These are phyloP conservation scores for Synanthedon myopaeformis DNA, from an alignment of 2,888 invertebrate genomes.

Conservation along the genomic window DNA sequence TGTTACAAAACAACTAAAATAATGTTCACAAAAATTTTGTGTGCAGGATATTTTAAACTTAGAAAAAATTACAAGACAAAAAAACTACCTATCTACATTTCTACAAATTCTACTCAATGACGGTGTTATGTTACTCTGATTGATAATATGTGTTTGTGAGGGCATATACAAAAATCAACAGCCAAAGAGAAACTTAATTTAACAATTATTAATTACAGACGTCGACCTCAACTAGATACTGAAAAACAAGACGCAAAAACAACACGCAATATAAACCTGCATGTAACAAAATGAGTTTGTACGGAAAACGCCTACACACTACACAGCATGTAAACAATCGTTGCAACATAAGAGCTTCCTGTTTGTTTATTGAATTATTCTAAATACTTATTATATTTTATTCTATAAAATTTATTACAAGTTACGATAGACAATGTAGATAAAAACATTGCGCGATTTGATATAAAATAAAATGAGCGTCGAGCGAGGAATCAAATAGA, in stretches of 20 bases:
- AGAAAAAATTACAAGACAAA: background rate
- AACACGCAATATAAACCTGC: slow-evolving; percentile 46
- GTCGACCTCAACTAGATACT: background rate
- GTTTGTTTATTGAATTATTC: slow-evolving; percentile 24
- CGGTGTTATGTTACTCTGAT: too few species aligned
- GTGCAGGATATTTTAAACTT: background rate
- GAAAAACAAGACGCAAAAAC: slow-evolving; percentile 6
- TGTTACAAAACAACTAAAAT: background rate
- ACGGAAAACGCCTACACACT: slow-evolving; percentile 37
- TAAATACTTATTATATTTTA: background rate
- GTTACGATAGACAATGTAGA: too few species aligned
- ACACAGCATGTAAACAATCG: slow-evolving; percentile 29
- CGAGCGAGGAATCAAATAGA: too few species aligned
- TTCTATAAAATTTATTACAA: too few species aligned
- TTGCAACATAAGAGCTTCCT: slow-evolving; percentile 48
- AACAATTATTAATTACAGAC: background rate
- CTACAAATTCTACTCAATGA: too few species aligned
- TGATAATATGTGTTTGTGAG: too few species aligned
- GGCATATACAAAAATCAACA: too few species aligned
- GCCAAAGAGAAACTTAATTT: background rate
- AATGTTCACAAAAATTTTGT: background rate
- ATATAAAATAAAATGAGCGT: too few species aligned
- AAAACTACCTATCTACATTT: too few species aligned
- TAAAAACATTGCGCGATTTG: too few species aligned
- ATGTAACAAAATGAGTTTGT: slow-evolving; percentile 32